Percentiles rank a stretch among this genome's conserved stretches.
These are phyloP conservation scores for Hirundo rustica DNA, from an alignment of 2,797 vertebrate species.

Conservation along the genomic window DNA sequence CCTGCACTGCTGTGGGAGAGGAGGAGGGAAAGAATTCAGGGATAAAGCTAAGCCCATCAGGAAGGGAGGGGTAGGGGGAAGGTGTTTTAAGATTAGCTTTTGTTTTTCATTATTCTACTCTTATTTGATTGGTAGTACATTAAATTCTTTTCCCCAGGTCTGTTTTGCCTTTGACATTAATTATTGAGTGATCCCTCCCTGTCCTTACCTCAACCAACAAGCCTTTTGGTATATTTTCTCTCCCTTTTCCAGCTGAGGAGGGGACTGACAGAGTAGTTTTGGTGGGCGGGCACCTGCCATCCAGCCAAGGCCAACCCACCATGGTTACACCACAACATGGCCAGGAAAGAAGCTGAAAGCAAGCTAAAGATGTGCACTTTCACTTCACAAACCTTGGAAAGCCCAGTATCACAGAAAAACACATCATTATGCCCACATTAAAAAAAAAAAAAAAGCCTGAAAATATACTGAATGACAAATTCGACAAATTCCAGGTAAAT, in stretches of 20 bases:
- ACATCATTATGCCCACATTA: neutral
- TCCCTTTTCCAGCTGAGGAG: neutral
- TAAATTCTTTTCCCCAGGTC: neutral
- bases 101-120: neutral
- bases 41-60: neutral
- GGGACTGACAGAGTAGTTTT: neutral
- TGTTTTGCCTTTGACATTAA: neutral
- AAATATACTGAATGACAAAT: neutral
- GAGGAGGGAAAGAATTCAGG: neutral
- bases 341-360: neutral
- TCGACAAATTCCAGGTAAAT: neutral
- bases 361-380: neutral
- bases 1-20: fast-evolving
- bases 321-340: too few relatives aligned
- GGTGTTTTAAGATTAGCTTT: neutral
- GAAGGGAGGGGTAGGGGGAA: neutral
- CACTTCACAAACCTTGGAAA: neutral
- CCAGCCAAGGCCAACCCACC: neutral
- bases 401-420: neutral
- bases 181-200: neutral
- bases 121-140: neutral
- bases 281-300: neutral
- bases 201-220: fast-evolving
- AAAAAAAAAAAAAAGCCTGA: neutral
- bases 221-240: neutral